phyloP scores from a whole-genome alignment of 1,140 invertebrate species.

The Drosophila tristis region DNA sequence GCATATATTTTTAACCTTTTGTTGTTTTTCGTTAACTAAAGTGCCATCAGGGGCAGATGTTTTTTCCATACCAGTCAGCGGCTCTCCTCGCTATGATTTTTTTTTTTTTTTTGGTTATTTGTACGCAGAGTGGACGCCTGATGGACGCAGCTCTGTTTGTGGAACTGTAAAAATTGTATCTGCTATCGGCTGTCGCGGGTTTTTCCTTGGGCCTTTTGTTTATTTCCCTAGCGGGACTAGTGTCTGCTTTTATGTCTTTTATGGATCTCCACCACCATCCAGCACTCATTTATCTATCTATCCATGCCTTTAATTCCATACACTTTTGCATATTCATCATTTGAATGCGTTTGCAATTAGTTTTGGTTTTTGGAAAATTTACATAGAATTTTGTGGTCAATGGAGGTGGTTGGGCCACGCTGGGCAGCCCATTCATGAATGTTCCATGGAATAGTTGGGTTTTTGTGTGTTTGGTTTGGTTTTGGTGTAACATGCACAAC shows the following conservation, averaged over 20 bases:
- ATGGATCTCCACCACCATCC: slow-evolving; percentile 6
- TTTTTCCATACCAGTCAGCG: slow-evolving; percentile 66
- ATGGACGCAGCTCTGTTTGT: slow-evolving; percentile 44
- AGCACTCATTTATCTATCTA: slow-evolving; percentile 10
- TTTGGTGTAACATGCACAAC: slow-evolving; percentile 2
- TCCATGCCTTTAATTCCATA: slow-evolving; percentile 39
- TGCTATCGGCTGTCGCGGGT: slow-evolving; percentile 17
- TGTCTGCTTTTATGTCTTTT: background rate
- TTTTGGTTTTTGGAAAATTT: slow-evolving; percentile 48
- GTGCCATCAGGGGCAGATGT: slow-evolving; percentile 83
- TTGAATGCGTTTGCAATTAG: slow-evolving; percentile 48
- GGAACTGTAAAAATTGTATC: slow-evolving; percentile 57
- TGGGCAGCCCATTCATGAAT: slow-evolving; percentile 14
- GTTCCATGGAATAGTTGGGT: background rate
- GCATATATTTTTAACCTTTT: slow-evolving; percentile 80
- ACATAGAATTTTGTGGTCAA: slow-evolving; percentile 34
- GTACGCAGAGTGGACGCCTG: slow-evolving; percentile 44
- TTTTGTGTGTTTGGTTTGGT: too few relatives aligned
- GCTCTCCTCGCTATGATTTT: slow-evolving; percentile 20
- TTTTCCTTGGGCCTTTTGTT: slow-evolving; percentile 27
- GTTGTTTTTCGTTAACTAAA: slow-evolving; percentile 81
- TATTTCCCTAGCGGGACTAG: slow-evolving; percentile 25
- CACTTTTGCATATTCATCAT: slow-evolving; percentile 66
- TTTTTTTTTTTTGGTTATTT: slow-evolving; percentile 25
- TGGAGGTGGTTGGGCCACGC: slow-evolving; percentile 23